Conservation (phyloP, 92 coral and sea anemone species). For the Micromussa lordhowensis region DNA sequence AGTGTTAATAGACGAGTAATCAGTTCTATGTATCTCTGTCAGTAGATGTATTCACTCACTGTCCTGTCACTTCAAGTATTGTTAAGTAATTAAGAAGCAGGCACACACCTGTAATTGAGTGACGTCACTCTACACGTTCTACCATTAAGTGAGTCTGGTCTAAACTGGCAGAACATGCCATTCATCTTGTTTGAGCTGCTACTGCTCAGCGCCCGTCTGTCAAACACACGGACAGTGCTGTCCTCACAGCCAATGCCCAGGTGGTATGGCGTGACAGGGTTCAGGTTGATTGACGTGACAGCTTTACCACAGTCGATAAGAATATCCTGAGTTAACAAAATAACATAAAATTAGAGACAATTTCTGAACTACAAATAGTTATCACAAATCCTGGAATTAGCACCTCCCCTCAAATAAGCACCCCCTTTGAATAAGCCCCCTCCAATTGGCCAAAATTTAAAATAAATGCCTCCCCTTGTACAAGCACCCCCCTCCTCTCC, state of each 20-base stretch:
- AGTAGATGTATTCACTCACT: too few relatives aligned
- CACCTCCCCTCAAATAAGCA: too few relatives aligned
- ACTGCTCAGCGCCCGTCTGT: slow-evolving; percentile 88
- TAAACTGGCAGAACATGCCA: slow-evolving; percentile 90
- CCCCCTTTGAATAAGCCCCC: too few relatives aligned
- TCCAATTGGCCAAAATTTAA: too few relatives aligned
- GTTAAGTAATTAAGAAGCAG: background rate
- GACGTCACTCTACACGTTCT: slow-evolving; percentile 95
- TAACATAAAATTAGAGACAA: too few relatives aligned
- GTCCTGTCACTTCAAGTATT: too few relatives aligned
- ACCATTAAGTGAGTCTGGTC: slow-evolving; percentile 87
- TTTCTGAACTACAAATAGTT: too few relatives aligned
- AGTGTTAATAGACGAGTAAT: too few relatives aligned
- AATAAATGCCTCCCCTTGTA: too few relatives aligned
- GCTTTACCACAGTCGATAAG: slow-evolving; percentile 92
- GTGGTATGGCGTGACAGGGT: slow-evolving; percentile 92
- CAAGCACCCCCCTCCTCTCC: too few relatives aligned
- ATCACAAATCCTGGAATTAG: too few relatives aligned
- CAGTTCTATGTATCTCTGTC: too few relatives aligned
- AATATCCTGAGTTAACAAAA: slow-evolving; percentile 73
- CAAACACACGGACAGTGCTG: slow-evolving; percentile 92
- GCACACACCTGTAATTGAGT: slow-evolving; percentile 76
- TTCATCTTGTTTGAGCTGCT: slow-evolving; percentile 72
- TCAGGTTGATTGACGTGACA: slow-evolving; percentile 90
- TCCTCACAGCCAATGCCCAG: slow-evolving; percentile 95